Evolutionary conservation across 2,797 vertebrate species (phyloP).

Genomic region (Philypnodon macrostomus): DNA sequence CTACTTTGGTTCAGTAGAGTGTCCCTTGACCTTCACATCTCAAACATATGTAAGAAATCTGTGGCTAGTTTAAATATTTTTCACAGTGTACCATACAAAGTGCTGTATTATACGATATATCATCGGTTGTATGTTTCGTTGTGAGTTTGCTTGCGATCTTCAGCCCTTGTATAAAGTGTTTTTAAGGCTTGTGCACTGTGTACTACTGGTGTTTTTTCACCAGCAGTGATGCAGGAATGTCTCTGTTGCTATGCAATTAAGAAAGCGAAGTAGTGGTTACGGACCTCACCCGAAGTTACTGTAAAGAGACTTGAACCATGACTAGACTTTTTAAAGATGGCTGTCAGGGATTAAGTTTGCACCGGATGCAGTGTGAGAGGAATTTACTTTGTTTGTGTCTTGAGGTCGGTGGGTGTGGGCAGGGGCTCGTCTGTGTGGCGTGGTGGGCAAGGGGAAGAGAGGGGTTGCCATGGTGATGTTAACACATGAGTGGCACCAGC

Average conservation of each 20-base stretch:
- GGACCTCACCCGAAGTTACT: conserved; percentile 54
- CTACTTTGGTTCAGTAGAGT: too few relatives aligned
- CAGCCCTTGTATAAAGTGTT: conserved; percentile 4
- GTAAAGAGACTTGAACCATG: conserved; percentile 50
- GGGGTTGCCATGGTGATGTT: conserved; percentile 82
- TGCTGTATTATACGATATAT: too few relatives aligned
- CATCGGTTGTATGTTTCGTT: not conserved
- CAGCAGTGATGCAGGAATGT: conserved; percentile 19
- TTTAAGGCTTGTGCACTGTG: conserved; percentile 28
- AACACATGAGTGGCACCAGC: conserved; percentile 82
- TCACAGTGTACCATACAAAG: too few relatives aligned
- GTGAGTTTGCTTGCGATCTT: not conserved
- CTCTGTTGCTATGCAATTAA: conserved; percentile 1
- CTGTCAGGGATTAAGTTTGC: conserved; percentile 60
- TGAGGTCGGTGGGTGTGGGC: conserved; percentile 70
- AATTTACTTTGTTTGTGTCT: conserved; percentile 52
- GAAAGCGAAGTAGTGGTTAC: conserved; percentile 19
- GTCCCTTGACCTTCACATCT: too few relatives aligned
- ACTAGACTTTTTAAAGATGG: conserved; percentile 65
- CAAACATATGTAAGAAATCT: too few relatives aligned
- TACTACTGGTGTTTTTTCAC: conserved; percentile 33
- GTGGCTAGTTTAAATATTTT: too few relatives aligned
- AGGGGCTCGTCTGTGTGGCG: conserved; percentile 55
- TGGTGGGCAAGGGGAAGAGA: conserved; percentile 79
- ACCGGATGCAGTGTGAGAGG: conserved; percentile 59